Conservation (phyloP, 2,113 vertebrate genomes). For the Hassar affinis region DNA sequence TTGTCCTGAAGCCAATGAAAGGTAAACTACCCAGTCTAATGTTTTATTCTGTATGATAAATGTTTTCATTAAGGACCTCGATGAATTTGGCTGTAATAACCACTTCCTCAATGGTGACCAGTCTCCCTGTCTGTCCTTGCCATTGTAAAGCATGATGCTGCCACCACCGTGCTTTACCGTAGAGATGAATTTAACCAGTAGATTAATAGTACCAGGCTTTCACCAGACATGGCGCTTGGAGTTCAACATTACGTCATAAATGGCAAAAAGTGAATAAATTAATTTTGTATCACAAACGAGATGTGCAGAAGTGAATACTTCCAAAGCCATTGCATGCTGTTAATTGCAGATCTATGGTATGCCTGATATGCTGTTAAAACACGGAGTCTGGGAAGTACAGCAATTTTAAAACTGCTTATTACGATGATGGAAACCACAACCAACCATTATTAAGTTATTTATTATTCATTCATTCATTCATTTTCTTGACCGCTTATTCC, state of each 20-base stretch:
- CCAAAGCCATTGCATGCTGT: too few relatives aligned
- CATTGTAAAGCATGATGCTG: background rate
- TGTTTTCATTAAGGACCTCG: background rate
- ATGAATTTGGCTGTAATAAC: background rate
- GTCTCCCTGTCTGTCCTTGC: background rate
- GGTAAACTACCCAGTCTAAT: background rate
- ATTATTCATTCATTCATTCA: too few relatives aligned
- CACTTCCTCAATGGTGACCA: background rate
- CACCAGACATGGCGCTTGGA: background rate
- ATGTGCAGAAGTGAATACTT: too few relatives aligned
- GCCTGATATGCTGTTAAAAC: too few relatives aligned
- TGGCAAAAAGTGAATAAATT: too few relatives aligned
- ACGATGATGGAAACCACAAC: too few relatives aligned
- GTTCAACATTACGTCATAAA: background rate
- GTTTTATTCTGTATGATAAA: background rate
- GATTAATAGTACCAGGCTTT: background rate
- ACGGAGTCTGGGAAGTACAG: too few relatives aligned
- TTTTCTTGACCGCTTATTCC: too few relatives aligned
- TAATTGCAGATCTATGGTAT: too few relatives aligned
- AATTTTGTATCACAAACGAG: too few relatives aligned
- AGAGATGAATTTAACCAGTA: background rate
- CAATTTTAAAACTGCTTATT: too few relatives aligned
- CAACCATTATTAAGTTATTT: too few relatives aligned
- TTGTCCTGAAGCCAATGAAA: background rate
- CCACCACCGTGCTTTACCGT: background rate